These are phyloP conservation scores for Dolichopus griseipennis DNA, from an alignment of 2,888 invertebrate species.

Conservation along the genomic window DNA sequence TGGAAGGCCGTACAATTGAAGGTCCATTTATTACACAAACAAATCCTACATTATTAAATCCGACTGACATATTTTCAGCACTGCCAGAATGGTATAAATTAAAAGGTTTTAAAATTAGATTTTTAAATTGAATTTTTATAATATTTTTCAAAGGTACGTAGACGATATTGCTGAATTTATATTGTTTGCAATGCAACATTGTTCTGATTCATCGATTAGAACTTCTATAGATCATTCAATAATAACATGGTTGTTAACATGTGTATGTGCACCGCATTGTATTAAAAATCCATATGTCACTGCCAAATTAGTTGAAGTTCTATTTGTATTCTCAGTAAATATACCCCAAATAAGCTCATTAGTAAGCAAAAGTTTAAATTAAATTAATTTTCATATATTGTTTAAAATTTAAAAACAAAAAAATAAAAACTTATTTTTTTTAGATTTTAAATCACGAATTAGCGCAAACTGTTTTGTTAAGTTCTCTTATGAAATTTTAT, in stretches of 20 bases:
- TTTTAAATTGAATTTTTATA: neutral
- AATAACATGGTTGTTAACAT: slow-evolving; percentile 78
- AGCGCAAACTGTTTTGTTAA: slow-evolving; percentile 71
- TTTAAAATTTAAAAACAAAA: slow-evolving; percentile 10
- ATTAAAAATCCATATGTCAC: slow-evolving; percentile 95
- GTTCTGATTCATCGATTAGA: slow-evolving; percentile 54
- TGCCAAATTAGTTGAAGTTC: slow-evolving; percentile 90
- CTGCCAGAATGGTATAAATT: slow-evolving; percentile 75
- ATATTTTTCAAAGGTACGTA: slow-evolving; percentile 51
- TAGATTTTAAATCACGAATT: slow-evolving; percentile 82
- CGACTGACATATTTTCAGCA: slow-evolving; percentile 72
- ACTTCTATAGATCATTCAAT: slow-evolving; percentile 73
- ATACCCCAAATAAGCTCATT: slow-evolving; percentile 47
- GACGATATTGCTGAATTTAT: slow-evolving; percentile 96
- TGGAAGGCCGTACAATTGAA: slow-evolving; percentile 49
- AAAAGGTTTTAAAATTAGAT: neutral
- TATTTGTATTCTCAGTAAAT: slow-evolving; percentile 68
- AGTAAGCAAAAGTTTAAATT: slow-evolving; percentile 26
- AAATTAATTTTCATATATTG: neutral
- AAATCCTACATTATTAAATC: slow-evolving; percentile 51
- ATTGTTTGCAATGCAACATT: slow-evolving; percentile 80
- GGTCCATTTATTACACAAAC: slow-evolving; percentile 46
- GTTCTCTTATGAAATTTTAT: slow-evolving; percentile 95
- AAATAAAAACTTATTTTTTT: slow-evolving; percentile 53
- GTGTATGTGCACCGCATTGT: slow-evolving; percentile 82